Base-by-base conservation (phyloP, 2,113 vertebrate species). In the Uria aalge region DNA sequence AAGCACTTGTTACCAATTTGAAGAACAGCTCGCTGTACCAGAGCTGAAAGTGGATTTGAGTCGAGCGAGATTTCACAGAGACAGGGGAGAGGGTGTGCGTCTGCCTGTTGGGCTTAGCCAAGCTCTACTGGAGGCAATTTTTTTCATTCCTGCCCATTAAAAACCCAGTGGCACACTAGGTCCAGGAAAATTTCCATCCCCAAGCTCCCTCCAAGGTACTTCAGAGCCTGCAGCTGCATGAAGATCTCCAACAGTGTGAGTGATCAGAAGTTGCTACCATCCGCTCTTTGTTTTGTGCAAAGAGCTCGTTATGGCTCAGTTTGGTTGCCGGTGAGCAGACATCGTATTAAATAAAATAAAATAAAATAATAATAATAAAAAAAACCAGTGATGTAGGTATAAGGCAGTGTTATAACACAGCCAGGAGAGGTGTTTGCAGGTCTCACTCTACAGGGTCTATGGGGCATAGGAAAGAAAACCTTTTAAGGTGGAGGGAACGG, bases 1-100 rank as follows among this genome's bases (percentile, higher is more conserved):
- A 36, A 94, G 92, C 85, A 91, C 96, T 96, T 97, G 95, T 96
- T 97, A 93, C 94, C 97, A 95, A 87, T 96, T 87, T 97, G 96
- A 97, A 95, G 95, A 96, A 92, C 90, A 97, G 93, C 82, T 93
- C n/a, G 3, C 89, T 95, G 57, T 79, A 82, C 41, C 73, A 43
- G 95, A 84, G 90, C 94, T 88, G 74, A 69, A 79, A 60, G 60
- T 36, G 88, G 94, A 68, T 92, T 93, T 88, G 75, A 71, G 43
- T 14, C 52, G 78, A 93, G 83, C 0, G 10, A 57, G 82, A 45
- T 87, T 94, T 92, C 83, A 60, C 43, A 62, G 55, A 81, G 69
- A 36, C 24, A 53, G 30, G 66, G 63, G n/a, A 81, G 87, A 56
- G 43, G 55, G 12, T 36, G 4, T 74, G 47, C 5, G 5, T 27